Base-by-base conservation (phyloP, 2,113 vertebrate genomes). In the Periophthalmus modestus region DNA sequence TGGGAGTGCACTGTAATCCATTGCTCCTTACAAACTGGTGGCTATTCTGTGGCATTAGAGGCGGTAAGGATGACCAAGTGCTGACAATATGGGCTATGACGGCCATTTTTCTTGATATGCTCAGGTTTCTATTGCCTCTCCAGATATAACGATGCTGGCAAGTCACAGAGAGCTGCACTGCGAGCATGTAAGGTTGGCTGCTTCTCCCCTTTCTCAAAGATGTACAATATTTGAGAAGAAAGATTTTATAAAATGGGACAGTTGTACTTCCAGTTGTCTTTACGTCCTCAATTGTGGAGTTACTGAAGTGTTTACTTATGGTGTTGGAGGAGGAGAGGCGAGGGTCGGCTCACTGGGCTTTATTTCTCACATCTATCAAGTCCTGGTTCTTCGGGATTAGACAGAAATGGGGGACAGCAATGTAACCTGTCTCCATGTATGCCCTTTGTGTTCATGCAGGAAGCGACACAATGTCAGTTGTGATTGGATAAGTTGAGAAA, bases 51-150 rank as follows among this genome's bases (percentile, higher is more conserved):
- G 54, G 76, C 71, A 76, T 79, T 72, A 82, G 67, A 72, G 78
- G 52, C 72, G 80, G 46, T 73, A 72, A 83, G 71, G 71, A 83
- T 79, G 83, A 85, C 63, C 81, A 72, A 74, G 73, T 72, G 76
- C 58, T 48, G 71, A 21, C 68, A 73, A 77, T 48, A 87, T 73
- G 28, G 73, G 66, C 72, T 71, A 5, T 69, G 82, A 61, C 61
- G 63, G 73, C 71, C 70, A 78, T 82, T 84, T 81, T 86, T 87
- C 78, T 82, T 72, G 74, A 50, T 58, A 73, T 69, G 66, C 73
- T 76, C 73, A 75, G 52, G 19, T 80, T 72, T 71, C 63, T 69
- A 57, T 77, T 78, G 34, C 81, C 28, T 80, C 55, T 63, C 39
- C 34, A 12, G 75, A 65, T 47, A 68, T 86, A 78, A 77, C 12